Evolutionary conservation across 2,113 vertebrate species (phyloP), one percentile per base, ranked within the genome.

Genomic region (Neodontobutis hainanensis): DNA sequence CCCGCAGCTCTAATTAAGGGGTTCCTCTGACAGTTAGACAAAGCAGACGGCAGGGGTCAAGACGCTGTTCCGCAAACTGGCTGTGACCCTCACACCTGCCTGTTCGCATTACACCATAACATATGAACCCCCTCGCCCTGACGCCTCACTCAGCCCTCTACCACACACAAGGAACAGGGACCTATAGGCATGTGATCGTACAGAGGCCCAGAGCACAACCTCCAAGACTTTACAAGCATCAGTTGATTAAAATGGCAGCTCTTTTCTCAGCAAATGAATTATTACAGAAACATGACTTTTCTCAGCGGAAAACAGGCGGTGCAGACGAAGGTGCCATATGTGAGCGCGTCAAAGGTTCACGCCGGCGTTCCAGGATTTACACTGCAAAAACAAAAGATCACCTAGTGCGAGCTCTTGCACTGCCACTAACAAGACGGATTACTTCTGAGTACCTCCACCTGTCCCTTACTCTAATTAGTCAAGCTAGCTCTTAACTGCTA

Each of bases 371-470:
- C 88, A 80, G 89, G 86, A 92, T 91, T 93, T 88, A 89, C 90
- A 91, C 89, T 92, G 93, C 92, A 93, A 93, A 94, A 94, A 94
- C 91, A 94, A 94, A 92, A 91, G 91, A 91, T 94, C 87, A 87
- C 78, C 77, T 79, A 68, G 71, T 45, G 61, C 74, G 78, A 74
- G 78, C 74, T 62, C 9, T 2, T 44, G 46, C 60, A 65, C 63
- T 73, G 77, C 68, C 88, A 89, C 92, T 94, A 94, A 95, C 89
- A 93, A 93, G 94, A 92, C 93, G 91, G 95, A 94, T 92, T 89
- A 92, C 92, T 91, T 86, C 78, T 90, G 90, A 93, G 92, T 70
- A 87, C 91, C 78, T 64, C 91, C 94, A 92, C 93, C 95, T 95
- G 93, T 90, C 92, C 91, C 91, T 52, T 68, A 89, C 87, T 85